phyloP scores from a whole-genome alignment of 2,888 invertebrate genomes.

The Aphodius sticticus region DNA sequence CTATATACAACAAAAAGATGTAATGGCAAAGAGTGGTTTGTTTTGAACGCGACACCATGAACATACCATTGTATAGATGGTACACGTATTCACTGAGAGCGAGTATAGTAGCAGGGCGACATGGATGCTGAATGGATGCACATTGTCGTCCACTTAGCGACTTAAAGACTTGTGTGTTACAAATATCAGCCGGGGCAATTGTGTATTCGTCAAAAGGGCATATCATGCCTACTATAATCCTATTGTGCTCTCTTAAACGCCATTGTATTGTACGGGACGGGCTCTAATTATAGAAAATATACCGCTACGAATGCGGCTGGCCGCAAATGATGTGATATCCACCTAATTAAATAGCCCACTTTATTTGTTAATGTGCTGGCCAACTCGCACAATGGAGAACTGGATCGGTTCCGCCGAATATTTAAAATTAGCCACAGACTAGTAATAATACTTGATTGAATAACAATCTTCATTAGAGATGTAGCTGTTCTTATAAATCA shows the following conservation, averaged over 20 bases:
- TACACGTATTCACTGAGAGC: neutral
- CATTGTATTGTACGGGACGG: constrained; percentile 49
- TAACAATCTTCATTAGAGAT: neutral
- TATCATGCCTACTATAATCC: constrained; percentile 52
- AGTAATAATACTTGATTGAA: neutral
- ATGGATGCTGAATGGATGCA: constrained; percentile 43
- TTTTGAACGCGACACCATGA: constrained; percentile 17
- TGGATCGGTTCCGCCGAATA: neutral
- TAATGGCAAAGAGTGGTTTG: neutral
- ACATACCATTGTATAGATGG: constrained; percentile 17
- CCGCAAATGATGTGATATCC: constrained; percentile 33
- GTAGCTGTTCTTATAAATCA: no score
- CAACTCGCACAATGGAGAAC: neutral
- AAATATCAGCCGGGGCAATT: constrained; percentile 54
- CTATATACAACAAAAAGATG: neutral
- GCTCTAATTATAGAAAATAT: constrained; percentile 53
- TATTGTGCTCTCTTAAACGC: constrained; percentile 51
- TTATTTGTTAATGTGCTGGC: neutral
- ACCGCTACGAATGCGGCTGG: constrained; percentile 45
- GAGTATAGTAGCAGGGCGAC: neutral
- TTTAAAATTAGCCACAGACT: constrained; percentile 9
- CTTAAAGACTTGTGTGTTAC: constrained; percentile 51
- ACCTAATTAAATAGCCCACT: constrained; percentile 11
- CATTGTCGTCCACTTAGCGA: constrained; percentile 54
- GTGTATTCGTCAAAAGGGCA: constrained; percentile 53